These are phyloP conservation scores for Mobula hypostoma DNA, from an alignment of 2,113 vertebrate genomes.

Conservation along the genomic window DNA sequence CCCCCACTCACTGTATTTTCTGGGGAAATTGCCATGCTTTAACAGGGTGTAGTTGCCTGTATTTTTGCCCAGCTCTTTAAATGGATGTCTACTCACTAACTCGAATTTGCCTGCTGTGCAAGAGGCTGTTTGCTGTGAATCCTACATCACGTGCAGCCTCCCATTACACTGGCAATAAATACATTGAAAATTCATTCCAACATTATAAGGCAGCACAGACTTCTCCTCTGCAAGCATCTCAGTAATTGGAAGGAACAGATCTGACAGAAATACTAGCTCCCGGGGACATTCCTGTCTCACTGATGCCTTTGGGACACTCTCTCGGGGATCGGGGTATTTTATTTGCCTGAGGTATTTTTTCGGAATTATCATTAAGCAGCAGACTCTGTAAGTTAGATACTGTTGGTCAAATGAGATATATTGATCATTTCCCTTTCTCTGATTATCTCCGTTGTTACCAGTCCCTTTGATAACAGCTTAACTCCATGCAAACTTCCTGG, in stretches of 20 bases:
- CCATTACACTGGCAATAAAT: no score
- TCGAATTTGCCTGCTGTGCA: no score
- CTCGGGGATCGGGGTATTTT: background rate
- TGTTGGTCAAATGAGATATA: background rate
- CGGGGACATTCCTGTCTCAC: background rate
- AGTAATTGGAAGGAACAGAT: constrained; percentile 29
- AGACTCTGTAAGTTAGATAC: background rate
- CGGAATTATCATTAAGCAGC: constrained; percentile 15
- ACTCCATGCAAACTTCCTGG: no score
- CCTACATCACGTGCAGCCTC: no score
- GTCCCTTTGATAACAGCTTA: background rate
- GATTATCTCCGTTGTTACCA: background rate
- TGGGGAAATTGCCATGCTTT: no score
- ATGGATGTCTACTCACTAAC: no score
- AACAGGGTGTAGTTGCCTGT: no score
- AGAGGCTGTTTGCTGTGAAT: no score
- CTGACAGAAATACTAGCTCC: background rate
- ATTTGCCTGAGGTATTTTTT: background rate
- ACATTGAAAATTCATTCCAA: background rate
- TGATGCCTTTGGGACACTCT: background rate
- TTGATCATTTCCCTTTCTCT: background rate
- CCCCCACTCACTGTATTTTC: no score
- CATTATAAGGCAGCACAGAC: background rate
- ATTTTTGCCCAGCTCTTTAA: no score
- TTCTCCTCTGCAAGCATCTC: background rate